Evolutionary conservation across 2,113 vertebrate species (phyloP).

Genomic region (Donacobius atricapilla): DNA sequence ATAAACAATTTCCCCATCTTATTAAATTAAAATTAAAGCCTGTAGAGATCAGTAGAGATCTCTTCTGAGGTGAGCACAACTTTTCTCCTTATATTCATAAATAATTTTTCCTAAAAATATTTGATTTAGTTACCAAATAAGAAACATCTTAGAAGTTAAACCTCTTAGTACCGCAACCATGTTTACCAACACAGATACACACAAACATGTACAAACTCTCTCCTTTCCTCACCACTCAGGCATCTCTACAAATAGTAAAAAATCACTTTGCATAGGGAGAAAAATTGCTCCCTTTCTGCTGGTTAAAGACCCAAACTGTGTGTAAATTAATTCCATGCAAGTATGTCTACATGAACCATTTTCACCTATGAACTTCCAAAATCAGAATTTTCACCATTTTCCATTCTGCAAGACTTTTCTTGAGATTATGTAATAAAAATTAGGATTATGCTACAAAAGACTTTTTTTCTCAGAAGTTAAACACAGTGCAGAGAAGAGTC

Average conservation of each 20-base stretch:
- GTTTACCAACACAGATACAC: background rate
- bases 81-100: background rate
- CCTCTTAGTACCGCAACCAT: background rate
- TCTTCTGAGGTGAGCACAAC: background rate
- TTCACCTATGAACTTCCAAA: background rate
- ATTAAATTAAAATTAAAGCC: background rate
- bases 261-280: background rate
- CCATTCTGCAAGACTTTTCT: background rate
- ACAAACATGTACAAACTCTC: no score
- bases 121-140: background rate
- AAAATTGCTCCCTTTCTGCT: background rate
- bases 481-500: background rate
- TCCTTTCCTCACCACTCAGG: accelerated
- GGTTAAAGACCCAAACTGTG: background rate
- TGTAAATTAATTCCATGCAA: background rate
- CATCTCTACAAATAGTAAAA: background rate
- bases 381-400: background rate
- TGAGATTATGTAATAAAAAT: background rate
- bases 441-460: background rate
- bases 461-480: background rate
- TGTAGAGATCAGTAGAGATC: background rate
- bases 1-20: background rate
- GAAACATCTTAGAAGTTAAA: background rate
- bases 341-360: background rate
- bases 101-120: background rate